phyloP scores from a whole-genome alignment of 2,888 invertebrate species.

The Orthosia cruda region DNA sequence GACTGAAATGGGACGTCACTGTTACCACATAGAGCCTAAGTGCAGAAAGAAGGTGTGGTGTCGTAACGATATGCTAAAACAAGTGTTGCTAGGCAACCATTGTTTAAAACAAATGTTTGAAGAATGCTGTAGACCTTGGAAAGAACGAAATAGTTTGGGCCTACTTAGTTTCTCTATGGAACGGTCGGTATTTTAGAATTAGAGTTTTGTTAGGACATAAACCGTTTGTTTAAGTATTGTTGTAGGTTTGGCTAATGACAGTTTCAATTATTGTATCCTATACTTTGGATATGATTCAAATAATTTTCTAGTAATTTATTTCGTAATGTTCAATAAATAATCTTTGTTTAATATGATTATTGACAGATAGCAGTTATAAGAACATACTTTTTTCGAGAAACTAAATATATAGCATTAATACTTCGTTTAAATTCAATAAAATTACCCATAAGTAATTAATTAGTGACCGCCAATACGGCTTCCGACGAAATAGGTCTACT shows the following conservation, averaged over 20 bases:
- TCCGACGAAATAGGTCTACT: too few species aligned
- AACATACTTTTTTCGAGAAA: not conserved
- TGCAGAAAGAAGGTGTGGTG: conserved; percentile 87
- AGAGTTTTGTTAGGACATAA: conserved; percentile 30
- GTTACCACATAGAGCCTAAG: conserved; percentile 89
- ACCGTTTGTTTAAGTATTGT: not conserved
- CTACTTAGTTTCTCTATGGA: conserved; percentile 56
- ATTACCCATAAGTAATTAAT: not conserved
- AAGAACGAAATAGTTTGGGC: conserved; percentile 63
- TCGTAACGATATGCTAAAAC: conserved; percentile 80
- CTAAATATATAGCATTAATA: not conserved
- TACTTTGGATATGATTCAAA: not conserved
- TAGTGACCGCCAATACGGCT: too few species aligned
- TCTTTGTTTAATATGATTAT: too few species aligned
- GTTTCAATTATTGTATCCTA: not conserved
- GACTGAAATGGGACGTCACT: conserved; percentile 89
- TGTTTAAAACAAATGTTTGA: conserved; percentile 67
- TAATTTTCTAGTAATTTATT: too few species aligned
- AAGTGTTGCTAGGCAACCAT: conserved; percentile 77
- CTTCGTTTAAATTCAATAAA: not conserved
- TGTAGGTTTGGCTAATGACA: not conserved
- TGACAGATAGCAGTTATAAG: too few species aligned
- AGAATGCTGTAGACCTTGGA: conserved; percentile 67
- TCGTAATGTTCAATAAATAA: too few species aligned
- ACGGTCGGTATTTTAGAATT: conserved; percentile 44